phyloP scores from a whole-genome alignment of 1,140 invertebrate genomes.

The Magallana angulata region DNA sequence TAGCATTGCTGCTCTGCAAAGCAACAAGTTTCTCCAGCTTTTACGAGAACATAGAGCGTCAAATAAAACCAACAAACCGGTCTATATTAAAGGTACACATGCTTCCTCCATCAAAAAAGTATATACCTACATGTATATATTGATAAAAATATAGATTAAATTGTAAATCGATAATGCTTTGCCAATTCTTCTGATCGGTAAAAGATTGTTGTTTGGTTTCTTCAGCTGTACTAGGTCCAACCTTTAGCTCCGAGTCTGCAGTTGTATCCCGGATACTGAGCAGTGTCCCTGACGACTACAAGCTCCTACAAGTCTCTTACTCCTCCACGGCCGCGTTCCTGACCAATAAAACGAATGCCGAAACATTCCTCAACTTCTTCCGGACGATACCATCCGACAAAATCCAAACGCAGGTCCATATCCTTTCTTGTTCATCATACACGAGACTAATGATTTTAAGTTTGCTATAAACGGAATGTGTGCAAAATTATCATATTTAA shows the following conservation, averaged over 20 bases:
- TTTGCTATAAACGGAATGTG: no score
- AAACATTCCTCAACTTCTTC: not conserved
- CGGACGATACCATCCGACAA: slow-evolving; percentile 31
- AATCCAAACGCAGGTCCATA: not conserved
- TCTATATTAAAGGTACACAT: not conserved
- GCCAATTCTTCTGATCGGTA: no score
- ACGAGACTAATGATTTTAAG: no score
- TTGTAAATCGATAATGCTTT: not conserved
- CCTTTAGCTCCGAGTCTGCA: slow-evolving; percentile 20
- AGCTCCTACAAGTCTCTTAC: not conserved
- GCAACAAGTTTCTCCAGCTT: slow-evolving; percentile 19
- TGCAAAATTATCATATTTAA: no score
- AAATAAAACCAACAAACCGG: slow-evolving; percentile 13
- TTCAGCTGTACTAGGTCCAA: slow-evolving; percentile 12
- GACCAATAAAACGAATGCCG: not conserved
- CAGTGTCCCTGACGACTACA: not conserved
- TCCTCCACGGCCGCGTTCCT: slow-evolving; percentile 19
- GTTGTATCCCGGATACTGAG: slow-evolving; percentile 18
- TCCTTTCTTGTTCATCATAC: not conserved
- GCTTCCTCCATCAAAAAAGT: not conserved
- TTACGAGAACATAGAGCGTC: not conserved
- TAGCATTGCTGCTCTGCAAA: not conserved
- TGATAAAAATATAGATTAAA: not conserved
- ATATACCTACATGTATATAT: not conserved
- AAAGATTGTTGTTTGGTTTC: not conserved